Evolutionary conservation across 2,888 invertebrate species (phyloP), one percentile per base, ranked within the genome.

Genomic region (Formica aserva): DNA sequence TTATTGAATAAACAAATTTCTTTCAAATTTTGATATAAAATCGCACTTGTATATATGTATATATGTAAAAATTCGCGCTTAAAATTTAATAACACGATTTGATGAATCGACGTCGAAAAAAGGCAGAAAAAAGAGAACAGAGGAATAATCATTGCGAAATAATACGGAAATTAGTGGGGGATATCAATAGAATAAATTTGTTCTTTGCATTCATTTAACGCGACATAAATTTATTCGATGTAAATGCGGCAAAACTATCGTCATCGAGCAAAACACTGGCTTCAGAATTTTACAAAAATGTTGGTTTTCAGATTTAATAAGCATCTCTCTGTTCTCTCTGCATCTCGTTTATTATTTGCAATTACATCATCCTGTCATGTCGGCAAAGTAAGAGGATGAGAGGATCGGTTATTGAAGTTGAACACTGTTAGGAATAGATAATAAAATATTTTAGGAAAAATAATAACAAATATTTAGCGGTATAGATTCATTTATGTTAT

Each of bases 281-380:
- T 41, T 52, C 57, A 78, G 6, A 52, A 13, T 65, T 35, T 35
- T 65, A 63, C n/a, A 4, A 66, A 78, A 67, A 67, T 57, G 1
- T 41, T 77, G 32, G 6, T 45, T 77, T 67, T 57, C 41, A 66
- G 29, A 41, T 57, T 67, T 41, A 67, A 67, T 60, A 67, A 78
- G 22, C 9, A 29, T 66, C 13, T 66, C 26, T 6, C 18, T 29
- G 32, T 52, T 48, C 18, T 29, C 45, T 29, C 18, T 32, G 1
- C 11, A 15, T 1, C 2, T 13, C 6, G 26, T 29, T 77, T 6
- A 4, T 22, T 77, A 26, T 65, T 76, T 18, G 6, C 13, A 52
- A 66, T 18, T 35, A 65, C 13, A 13, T 8, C 38, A 65, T 22
- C 15, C 1, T n/a, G n/a, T 41, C 29, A 29, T 29, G n/a, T 48